Evolutionary conservation across 2,797 vertebrate species (phyloP).

Genomic region (Enteromius radiatus): DNA sequence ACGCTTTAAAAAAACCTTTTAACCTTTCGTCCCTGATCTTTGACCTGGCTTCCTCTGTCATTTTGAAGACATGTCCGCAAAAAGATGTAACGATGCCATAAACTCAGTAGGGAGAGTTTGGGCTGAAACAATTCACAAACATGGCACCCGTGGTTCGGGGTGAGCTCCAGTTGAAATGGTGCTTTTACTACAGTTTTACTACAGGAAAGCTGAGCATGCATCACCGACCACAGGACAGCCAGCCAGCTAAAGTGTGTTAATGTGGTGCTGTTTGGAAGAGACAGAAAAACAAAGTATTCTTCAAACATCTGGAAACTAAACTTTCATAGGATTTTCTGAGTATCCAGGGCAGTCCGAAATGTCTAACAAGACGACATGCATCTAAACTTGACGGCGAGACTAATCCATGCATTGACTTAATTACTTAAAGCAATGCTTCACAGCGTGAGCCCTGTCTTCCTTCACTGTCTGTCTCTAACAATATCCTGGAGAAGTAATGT

Average conservation of each 20-base stretch:
- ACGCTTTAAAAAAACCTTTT: constrained; percentile 33
- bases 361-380: neutral
- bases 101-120: constrained; percentile 66
- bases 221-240: constrained; percentile 68
- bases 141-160: constrained; percentile 54
- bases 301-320: constrained; percentile 1
- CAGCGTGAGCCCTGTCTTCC: constrained; percentile 4
- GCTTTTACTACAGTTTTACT: constrained; percentile 63
- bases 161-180: constrained; percentile 47
- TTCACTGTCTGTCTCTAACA: neutral
- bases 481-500: constrained; percentile 23
- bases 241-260: constrained; percentile 59
- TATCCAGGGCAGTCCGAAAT: neutral
- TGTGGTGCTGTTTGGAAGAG: constrained; percentile 61
- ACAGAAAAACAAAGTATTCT: constrained; percentile 66
- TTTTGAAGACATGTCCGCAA: constrained; percentile 60
- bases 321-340: neutral
- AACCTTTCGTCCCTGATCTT: constrained; percentile 55
- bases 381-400: neutral
- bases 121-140: constrained; percentile 59
- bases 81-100: constrained; percentile 62
- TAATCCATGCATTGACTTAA: neutral
- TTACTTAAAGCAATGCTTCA: neutral
- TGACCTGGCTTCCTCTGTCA: constrained; percentile 62
- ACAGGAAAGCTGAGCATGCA: constrained; percentile 64